Evolutionary conservation across 2,113 vertebrate species (phyloP).

Genomic region (Oenanthe melanoleuca): DNA sequence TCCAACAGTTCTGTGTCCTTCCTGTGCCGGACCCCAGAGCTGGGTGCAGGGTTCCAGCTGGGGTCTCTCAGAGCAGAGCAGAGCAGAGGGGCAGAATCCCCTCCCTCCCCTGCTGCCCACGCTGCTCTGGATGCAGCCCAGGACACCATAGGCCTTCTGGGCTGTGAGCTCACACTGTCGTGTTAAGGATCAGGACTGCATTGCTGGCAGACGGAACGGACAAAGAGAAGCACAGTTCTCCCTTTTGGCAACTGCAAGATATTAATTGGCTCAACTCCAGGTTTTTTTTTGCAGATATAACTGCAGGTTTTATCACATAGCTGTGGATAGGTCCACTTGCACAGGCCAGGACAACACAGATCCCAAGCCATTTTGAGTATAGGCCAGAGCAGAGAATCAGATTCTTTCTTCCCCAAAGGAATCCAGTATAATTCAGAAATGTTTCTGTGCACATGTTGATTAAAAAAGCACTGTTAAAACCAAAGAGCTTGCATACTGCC

Average conservation of each 20-base stretch:
- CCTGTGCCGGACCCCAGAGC: background rate
- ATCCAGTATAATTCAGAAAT: background rate
- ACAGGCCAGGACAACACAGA: background rate
- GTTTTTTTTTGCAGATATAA: background rate
- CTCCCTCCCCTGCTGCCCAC: background rate
- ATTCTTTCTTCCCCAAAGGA: background rate
- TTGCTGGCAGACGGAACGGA: background rate
- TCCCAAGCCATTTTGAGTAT: background rate
- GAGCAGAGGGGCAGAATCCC: background rate
- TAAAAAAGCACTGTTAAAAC: background rate
- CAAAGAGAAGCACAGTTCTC: background rate
- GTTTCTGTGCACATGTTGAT: background rate
- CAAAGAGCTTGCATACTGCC: background rate
- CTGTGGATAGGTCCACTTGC: background rate
- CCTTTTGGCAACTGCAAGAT: background rate
- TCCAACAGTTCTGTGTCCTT: accelerated
- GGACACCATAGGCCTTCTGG: background rate
- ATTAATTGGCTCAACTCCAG: background rate
- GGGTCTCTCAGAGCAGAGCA: background rate
- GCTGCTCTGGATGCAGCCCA: background rate
- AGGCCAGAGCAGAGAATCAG: background rate
- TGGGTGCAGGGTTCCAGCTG: background rate
- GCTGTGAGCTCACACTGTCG: background rate
- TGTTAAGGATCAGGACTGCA: background rate
- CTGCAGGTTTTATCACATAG: background rate